Evolutionary conservation across 1,140 invertebrate genomes (phyloP).

Genomic region (Eriocheir sinensis): DNA sequence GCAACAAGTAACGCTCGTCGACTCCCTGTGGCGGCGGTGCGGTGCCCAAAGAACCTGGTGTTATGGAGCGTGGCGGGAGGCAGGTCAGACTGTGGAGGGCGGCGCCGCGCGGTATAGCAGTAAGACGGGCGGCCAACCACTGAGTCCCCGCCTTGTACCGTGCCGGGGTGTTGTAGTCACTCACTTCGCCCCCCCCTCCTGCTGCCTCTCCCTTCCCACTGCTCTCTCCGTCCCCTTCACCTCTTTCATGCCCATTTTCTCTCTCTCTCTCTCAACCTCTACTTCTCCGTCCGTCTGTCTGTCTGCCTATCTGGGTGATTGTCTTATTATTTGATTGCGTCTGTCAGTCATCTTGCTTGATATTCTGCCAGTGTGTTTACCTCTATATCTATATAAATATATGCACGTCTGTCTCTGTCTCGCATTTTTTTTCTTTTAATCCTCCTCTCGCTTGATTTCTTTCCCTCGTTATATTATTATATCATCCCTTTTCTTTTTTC

Average conservation of each 20-base stretch:
- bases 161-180: neutral
- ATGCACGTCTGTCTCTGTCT: neutral
- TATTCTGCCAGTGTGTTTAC: neutral
- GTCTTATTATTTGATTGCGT: neutral
- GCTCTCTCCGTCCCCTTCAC: neutral
- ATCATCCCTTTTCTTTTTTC: neutral
- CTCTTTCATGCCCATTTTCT: neutral
- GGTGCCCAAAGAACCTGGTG: neutral
- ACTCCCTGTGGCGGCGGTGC: neutral
- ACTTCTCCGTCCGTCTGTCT: neutral
- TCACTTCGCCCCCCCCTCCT: neutral
- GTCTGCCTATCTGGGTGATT: neutral
- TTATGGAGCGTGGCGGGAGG: neutral
- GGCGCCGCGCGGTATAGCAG: neutral
- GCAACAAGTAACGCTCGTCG: neutral
- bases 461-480: neutral
- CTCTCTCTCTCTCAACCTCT: neutral
- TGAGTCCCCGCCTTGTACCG: neutral
- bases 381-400: neutral
- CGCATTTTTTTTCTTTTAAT: neutral
- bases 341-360: neutral
- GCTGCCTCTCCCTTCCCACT: neutral
- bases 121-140: slow-evolving; percentile 7
- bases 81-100: neutral
- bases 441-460: slow-evolving; percentile 8